Conservation (phyloP, 2,888 invertebrate genomes). For the Leptodirus hochenwartii region DNA sequence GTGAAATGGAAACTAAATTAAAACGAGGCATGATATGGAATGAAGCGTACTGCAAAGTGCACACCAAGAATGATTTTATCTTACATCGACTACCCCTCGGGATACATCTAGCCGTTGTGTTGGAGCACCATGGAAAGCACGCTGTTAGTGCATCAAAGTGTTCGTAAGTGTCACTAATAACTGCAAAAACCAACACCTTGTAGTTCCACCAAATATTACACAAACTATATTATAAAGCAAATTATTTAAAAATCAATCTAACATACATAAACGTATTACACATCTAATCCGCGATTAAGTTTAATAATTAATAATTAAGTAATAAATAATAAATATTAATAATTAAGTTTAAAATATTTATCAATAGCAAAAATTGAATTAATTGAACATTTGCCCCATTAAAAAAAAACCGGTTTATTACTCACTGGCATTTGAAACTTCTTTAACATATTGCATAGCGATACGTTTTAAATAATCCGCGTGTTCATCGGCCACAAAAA, state of each 20-base stretch:
- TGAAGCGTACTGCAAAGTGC: too few relatives aligned
- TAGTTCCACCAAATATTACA: conserved; percentile 10
- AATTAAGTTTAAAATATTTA: too few relatives aligned
- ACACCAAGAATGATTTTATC: too few relatives aligned
- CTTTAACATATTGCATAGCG: conserved; percentile 63
- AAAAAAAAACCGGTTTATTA: conserved; percentile 6
- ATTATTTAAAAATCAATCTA: neutral
- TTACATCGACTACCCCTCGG: conserved; percentile 45
- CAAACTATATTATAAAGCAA: neutral
- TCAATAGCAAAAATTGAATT: conserved; percentile 4
- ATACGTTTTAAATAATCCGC: conserved; percentile 64
- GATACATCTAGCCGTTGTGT: conserved; percentile 40
- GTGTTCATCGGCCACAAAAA: conserved; percentile 69
- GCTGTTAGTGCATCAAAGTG: conserved; percentile 57
- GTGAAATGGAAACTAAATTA: too few relatives aligned
- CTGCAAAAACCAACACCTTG: conserved; percentile 33
- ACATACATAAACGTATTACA: neutral
- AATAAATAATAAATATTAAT: neutral
- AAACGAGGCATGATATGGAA: too few relatives aligned
- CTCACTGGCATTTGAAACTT: conserved; percentile 58
- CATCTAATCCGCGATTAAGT: neutral
- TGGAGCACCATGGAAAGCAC: conserved; percentile 59
- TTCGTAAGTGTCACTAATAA: conserved; percentile 53
- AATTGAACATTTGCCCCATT: too few relatives aligned
- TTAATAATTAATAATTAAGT: neutral